phyloP scores from a whole-genome alignment of 2,888 invertebrate species.

The Tetragonula carbonaria region DNA sequence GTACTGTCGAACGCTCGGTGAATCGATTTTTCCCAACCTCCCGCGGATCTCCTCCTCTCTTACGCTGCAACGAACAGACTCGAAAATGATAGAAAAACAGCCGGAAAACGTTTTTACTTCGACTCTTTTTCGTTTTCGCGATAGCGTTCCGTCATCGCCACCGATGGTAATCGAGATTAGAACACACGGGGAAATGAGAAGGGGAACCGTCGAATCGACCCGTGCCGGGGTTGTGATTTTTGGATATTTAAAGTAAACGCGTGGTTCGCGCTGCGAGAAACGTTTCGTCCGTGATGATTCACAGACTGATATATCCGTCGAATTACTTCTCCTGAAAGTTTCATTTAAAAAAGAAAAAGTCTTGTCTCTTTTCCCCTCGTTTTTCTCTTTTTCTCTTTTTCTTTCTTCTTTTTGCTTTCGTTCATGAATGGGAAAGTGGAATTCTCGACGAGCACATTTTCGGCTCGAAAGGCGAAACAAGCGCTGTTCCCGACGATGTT shows the following conservation, averaged over 20 bases:
- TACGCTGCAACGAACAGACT: not conserved
- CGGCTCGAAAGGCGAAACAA: not conserved
- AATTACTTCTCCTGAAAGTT: not conserved
- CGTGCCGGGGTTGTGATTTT: not conserved
- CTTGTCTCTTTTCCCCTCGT: not conserved
- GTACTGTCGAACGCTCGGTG: not conserved
- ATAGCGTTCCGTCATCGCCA: not conserved
- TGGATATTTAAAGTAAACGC: conserved; percentile 17
- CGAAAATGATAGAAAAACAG: conserved; percentile 28
- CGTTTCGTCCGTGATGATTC: too few species aligned
- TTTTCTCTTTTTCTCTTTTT: not conserved
- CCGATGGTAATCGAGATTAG: conserved; percentile 23
- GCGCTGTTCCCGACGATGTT: conserved; percentile 51
- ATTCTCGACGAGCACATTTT: conserved; percentile 35
- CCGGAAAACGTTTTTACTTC: conserved; percentile 4
- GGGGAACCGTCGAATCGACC: not conserved
- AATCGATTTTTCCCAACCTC: not conserved
- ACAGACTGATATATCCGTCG: not conserved
- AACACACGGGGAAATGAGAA: conserved; percentile 11
- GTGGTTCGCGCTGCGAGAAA: not conserved
- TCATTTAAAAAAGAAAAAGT: not conserved
- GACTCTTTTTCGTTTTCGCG: not conserved
- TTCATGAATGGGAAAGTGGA: too few species aligned
- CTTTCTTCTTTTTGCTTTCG: not conserved
- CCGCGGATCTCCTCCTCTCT: not conserved